A percentile compares a stretch with the other conserved stretches of the same genome.
phyloP scores from a whole-genome alignment of 2,797 vertebrate genomes.

The Clamator glandarius region DNA sequence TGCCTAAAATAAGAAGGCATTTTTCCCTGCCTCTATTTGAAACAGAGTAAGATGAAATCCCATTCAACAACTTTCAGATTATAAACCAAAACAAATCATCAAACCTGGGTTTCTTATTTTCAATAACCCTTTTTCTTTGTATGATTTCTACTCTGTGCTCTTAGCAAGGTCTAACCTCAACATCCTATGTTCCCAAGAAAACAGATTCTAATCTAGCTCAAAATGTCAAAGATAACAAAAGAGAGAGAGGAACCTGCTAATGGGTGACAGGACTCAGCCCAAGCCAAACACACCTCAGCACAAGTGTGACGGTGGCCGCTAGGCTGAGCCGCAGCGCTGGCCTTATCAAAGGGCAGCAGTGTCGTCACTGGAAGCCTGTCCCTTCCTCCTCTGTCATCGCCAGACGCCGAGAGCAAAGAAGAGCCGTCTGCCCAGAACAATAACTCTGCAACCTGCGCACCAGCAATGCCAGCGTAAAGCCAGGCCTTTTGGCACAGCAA shows the following conservation, averaged over 20 bases:
- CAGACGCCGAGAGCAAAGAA: neutral
- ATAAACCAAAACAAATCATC: neutral
- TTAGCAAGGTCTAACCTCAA: neutral
- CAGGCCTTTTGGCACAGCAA: neutral
- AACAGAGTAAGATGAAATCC: neutral
- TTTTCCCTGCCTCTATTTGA: neutral
- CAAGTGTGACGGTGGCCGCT: neutral
- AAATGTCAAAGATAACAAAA: neutral
- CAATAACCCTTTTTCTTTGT: neutral
- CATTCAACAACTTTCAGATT: neutral
- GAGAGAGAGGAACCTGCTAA: neutral
- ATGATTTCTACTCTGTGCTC: neutral
- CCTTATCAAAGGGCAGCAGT: neutral
- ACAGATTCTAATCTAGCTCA: neutral
- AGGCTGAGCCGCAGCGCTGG: neutral
- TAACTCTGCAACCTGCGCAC: neutral
- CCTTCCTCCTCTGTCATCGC: conserved; percentile 52
- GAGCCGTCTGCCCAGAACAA: neutral
- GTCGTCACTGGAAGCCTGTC: conserved; percentile 9
- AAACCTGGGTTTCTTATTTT: neutral
- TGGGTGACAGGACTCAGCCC: neutral
- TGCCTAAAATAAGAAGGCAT: neutral
- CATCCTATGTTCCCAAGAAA: neutral
- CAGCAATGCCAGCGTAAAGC: neutral
- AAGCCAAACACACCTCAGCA: neutral